Evolutionary conservation across 2,113 vertebrate species (phyloP).

Genomic region (Salvator merianae): DNA sequence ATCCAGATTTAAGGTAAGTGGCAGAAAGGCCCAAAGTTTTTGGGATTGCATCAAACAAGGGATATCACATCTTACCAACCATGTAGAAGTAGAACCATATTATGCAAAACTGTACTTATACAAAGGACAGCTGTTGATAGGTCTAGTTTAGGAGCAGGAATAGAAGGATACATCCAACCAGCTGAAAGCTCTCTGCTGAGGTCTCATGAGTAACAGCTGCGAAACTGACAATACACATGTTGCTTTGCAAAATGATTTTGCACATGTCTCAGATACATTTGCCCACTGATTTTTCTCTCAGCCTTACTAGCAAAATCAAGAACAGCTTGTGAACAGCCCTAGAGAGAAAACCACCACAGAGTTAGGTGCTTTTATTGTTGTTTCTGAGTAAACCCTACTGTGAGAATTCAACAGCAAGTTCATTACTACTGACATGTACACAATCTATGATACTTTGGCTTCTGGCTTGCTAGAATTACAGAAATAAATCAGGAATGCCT

Average conservation of each 20-base stretch:
- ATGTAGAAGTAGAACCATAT: too few species aligned
- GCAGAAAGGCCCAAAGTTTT: too few species aligned
- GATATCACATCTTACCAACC: too few species aligned
- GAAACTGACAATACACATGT: background rate
- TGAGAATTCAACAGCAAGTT: conserved; percentile 22
- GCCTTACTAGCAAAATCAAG: background rate
- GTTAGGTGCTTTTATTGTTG: conserved; percentile 36
- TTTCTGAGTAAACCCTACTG: conserved; percentile 20
- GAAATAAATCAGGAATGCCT: conserved; percentile 6
- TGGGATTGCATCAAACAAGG: too few species aligned
- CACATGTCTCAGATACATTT: too few species aligned
- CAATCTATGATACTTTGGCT: background rate
- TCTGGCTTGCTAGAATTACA: background rate
- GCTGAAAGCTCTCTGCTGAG: background rate
- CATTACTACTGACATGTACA: background rate
- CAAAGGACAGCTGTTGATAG: background rate
- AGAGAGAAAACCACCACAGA: conserved; percentile 1
- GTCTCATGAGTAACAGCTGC: background rate
- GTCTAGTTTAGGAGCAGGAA: background rate
- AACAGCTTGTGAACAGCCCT: background rate
- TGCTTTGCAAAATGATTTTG: too few species aligned
- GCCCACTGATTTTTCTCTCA: too few species aligned
- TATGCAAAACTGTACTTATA: too few species aligned
- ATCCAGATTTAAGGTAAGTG: too few species aligned
- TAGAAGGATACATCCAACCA: background rate